Percentiles rank a stretch among this genome's conserved stretches.
Evolutionary conservation across 2,888 invertebrate species (phyloP).

Genomic region (Bellardia pandia): DNA sequence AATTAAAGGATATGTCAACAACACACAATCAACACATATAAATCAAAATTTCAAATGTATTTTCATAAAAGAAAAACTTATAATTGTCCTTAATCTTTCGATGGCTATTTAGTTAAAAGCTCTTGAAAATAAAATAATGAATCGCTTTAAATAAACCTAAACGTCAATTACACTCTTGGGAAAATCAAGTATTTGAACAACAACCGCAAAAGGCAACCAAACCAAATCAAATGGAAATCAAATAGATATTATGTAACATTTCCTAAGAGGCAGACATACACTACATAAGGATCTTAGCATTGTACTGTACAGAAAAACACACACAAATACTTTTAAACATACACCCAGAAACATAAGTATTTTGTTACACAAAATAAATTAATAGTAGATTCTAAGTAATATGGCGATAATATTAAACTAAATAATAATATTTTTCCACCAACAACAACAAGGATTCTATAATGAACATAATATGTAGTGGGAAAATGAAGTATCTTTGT

Average conservation of each 20-base stretch:
- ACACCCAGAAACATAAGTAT: not conserved
- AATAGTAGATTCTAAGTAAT: not conserved
- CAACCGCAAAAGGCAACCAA: constrained; percentile 18
- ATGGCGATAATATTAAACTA: not conserved
- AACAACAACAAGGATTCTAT: constrained; percentile 12
- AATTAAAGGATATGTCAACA: not conserved
- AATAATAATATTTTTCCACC: not conserved
- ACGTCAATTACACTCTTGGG: constrained; percentile 49
- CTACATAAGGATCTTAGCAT: constrained; percentile 5
- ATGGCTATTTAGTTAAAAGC: constrained; percentile 7
- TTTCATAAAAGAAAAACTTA: not conserved
- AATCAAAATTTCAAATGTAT: not conserved
- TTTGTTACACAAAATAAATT: not conserved
- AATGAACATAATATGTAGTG: not conserved
- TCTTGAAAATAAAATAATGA: constrained; percentile 15
- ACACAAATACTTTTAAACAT: not conserved
- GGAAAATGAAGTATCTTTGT: not conserved
- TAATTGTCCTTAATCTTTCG: constrained; percentile 16
- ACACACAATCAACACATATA: not conserved
- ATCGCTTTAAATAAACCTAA: constrained; percentile 22
- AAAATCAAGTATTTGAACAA: constrained; percentile 24
- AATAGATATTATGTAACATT: constrained; percentile 46
- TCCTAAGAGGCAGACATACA: not conserved
- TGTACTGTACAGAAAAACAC: not conserved
- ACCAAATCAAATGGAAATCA: not conserved